Percentiles rank a stretch among this genome's conserved stretches.
Conservation (phyloP, 2,113 vertebrate genomes). For the Dasyornis broadbenti region DNA sequence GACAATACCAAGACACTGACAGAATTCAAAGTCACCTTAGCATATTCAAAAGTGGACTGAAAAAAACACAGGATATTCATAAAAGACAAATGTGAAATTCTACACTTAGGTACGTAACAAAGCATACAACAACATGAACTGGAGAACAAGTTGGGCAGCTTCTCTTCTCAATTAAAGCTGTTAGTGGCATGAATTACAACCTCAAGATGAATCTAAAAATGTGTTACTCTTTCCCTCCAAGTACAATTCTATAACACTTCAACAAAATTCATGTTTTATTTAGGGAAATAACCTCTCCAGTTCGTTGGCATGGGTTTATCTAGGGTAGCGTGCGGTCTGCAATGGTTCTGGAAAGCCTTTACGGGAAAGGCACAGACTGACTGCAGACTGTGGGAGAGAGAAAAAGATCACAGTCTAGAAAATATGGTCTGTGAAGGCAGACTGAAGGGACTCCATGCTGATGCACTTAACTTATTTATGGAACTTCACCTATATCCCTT, state of each 20-base stretch:
- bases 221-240: background rate
- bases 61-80: background rate
- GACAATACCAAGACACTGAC: background rate
- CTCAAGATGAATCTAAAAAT: background rate
- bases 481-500: background rate
- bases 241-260: background rate
- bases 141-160: background rate
- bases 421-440: background rate
- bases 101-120: background rate
- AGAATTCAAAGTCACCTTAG: background rate
- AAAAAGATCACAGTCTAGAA: background rate
- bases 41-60: background rate
- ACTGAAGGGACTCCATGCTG: background rate
- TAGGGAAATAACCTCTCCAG: background rate
- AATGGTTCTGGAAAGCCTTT: background rate
- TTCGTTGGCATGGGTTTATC: background rate
- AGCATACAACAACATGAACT: background rate
- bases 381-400: background rate
- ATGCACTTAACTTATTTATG: background rate
- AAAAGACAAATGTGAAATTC: background rate
- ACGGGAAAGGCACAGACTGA: background rate
- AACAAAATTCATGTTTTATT: background rate
- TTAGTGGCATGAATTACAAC: background rate
- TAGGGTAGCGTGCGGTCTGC: rapidly evolving
- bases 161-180: background rate